These are phyloP conservation scores for Protaetia brevitarsis DNA, from an alignment of 1,140 invertebrate genomes.

Conservation along the genomic window DNA sequence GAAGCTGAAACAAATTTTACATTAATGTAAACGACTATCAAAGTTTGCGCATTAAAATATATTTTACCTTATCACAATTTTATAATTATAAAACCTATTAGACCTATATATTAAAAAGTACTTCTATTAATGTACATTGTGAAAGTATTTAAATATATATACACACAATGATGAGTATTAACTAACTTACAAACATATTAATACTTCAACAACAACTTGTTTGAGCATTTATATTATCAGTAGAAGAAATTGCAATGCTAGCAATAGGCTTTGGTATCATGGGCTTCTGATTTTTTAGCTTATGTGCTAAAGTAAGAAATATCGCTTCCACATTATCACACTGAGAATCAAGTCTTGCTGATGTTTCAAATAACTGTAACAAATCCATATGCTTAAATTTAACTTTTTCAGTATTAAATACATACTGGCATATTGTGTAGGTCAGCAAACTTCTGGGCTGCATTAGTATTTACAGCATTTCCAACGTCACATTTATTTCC, in stretches of 20 bases:
- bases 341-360: constrained; percentile 71
- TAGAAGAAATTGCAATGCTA: neutral
- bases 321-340: constrained; percentile 79
- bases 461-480: constrained; percentile 63
- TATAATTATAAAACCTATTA: too few relatives aligned
- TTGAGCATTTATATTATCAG: neutral
- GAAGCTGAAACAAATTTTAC: too few relatives aligned
- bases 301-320: constrained; percentile 79
- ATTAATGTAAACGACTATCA: too few relatives aligned
- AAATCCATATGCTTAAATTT: constrained; percentile 37
- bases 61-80: too few relatives aligned
- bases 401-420: constrained; percentile 23
- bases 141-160: too few relatives aligned
- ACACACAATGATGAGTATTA: too few relatives aligned
- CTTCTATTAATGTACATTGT: too few relatives aligned
- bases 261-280: constrained; percentile 50
- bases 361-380: constrained; percentile 72
- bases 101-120: too few relatives aligned
- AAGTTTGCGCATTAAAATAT: too few relatives aligned
- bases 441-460: constrained; percentile 70
- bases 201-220: neutral
- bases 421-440: constrained; percentile 69
- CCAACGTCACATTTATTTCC: constrained; percentile 71
- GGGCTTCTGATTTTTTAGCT: constrained; percentile 65
- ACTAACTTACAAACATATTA: too few relatives aligned